phyloP scores from a whole-genome alignment of 2,797 vertebrate species.

The Poeciliopsis gracilis region DNA sequence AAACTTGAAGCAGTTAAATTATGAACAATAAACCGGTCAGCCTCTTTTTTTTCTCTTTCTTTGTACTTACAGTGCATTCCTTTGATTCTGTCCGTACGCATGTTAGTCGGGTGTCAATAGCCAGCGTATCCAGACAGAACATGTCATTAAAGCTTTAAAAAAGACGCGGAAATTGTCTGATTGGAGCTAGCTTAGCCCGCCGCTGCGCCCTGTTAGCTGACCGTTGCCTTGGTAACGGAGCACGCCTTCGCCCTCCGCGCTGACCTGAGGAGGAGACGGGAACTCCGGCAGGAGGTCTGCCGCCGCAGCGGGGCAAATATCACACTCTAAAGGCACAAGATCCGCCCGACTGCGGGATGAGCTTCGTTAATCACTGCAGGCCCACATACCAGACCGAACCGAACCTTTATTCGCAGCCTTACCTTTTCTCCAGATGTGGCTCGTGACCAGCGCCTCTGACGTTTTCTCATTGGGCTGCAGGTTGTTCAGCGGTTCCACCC shows the following conservation, averaged over 20 bases:
- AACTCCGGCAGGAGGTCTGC: slow-evolving; percentile 37
- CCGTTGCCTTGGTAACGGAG: slow-evolving; percentile 90
- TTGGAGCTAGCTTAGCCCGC: slow-evolving; percentile 54
- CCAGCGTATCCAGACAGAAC: slow-evolving; percentile 8
- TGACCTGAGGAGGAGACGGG: slow-evolving; percentile 71
- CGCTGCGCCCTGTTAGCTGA: slow-evolving; percentile 82
- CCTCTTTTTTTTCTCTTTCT: neutral
- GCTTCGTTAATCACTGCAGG: slow-evolving; percentile 29
- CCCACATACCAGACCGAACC: slow-evolving; percentile 26
- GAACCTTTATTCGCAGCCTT: slow-evolving; percentile 4
- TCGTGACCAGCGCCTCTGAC: slow-evolving; percentile 42
- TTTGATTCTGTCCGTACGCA: slow-evolving; percentile 34
- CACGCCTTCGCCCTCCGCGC: slow-evolving; percentile 79
- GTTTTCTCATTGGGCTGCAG: slow-evolving; percentile 45
- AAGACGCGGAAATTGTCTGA: slow-evolving; percentile 1
- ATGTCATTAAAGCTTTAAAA: slow-evolving; percentile 6
- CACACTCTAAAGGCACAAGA: neutral
- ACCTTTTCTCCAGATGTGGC: slow-evolving; percentile 75
- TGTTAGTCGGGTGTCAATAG: slow-evolving; percentile 28
- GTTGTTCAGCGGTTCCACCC: slow-evolving; percentile 55
- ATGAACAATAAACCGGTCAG: slow-evolving; percentile 4
- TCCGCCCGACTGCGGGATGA: neutral
- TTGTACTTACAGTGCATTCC: slow-evolving; percentile 76
- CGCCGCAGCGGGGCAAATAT: neutral
- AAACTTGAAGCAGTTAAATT: neutral